Conservation (phyloP, 2,888 invertebrate species). For the Caenorhabditis auriculariae region DNA sequence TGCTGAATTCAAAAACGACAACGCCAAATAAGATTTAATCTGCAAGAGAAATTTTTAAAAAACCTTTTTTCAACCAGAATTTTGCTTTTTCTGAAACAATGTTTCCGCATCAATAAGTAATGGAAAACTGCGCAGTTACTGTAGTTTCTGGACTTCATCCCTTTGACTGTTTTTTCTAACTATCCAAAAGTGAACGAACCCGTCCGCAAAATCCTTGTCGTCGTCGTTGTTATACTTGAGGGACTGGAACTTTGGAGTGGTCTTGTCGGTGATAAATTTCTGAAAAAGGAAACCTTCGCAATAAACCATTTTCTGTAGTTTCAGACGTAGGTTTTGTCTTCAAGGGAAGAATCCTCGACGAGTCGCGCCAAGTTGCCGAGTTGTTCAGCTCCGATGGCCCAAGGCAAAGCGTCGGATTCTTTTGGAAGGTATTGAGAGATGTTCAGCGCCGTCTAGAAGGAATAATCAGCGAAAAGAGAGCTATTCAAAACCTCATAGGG, state of each 20-base stretch:
- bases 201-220: constrained; percentile 10
- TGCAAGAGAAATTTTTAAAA: too few relatives aligned
- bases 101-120: too few relatives aligned
- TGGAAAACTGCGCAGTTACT: too few relatives aligned
- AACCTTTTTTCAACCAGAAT: too few relatives aligned
- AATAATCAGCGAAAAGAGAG: background rate
- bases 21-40: too few relatives aligned
- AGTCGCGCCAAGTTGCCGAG: constrained; percentile 7
- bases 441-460: constrained; percentile 32
- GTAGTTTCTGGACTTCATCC: too few relatives aligned
- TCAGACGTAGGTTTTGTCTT: background rate
- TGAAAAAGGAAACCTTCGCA: too few relatives aligned
- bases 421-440: constrained; percentile 30
- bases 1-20: too few relatives aligned
- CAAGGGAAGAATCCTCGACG: too few relatives aligned
- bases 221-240: background rate
- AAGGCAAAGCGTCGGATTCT: constrained; percentile 24
- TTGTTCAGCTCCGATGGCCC: constrained; percentile 3
- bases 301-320: too few relatives aligned
- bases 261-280: constrained; percentile 17
- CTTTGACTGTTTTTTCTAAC: too few relatives aligned
- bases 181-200: background rate
- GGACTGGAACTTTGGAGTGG: constrained; percentile 14
- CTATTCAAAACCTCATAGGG: constrained; percentile 51
- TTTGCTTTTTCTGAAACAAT: too few relatives aligned